Percentiles rank a stretch among this genome's conserved stretches.
phyloP scores from a whole-genome alignment of 30 jellyfish, hydroid and myxozoan genomes.

The Chrysaora quinquecirrha region DNA sequence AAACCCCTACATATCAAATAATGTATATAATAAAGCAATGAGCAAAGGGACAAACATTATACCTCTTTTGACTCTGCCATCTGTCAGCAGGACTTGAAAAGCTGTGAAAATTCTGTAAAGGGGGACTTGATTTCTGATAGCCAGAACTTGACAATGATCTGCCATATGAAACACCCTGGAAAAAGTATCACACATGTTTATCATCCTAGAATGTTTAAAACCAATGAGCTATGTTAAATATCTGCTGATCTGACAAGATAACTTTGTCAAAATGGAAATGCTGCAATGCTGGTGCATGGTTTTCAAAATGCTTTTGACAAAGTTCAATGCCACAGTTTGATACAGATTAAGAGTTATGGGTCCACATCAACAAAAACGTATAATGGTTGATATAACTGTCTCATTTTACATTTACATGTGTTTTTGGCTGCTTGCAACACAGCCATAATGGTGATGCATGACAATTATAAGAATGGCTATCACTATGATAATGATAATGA shows the following conservation, averaged over 20 bases:
- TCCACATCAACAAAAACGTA: too few relatives aligned
- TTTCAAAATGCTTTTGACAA: neutral
- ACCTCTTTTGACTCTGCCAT: slow-evolving; percentile 10
- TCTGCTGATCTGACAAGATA: neutral
- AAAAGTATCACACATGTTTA: neutral
- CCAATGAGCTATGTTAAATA: neutral
- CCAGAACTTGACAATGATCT: slow-evolving; percentile 37
- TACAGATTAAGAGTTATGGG: too few relatives aligned
- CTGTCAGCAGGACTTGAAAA: slow-evolving; percentile 22
- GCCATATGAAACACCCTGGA: neutral
- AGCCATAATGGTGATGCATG: too few relatives aligned
- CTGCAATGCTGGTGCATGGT: neutral
- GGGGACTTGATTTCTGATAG: slow-evolving; percentile 36
- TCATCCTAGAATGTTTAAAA: neutral
- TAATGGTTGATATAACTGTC: too few relatives aligned
- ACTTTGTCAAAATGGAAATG: neutral
- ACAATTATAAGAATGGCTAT: too few relatives aligned
- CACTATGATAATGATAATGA: too few relatives aligned
- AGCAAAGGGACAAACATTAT: too few relatives aligned
- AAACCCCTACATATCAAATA: too few relatives aligned
- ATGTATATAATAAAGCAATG: too few relatives aligned
- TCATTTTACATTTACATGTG: too few relatives aligned
- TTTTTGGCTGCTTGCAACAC: too few relatives aligned
- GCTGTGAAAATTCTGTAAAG: neutral
- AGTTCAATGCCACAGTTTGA: too few relatives aligned